Evolutionary conservation across 2,888 invertebrate genomes (phyloP).

Genomic region (Tachystola acroxantha): DNA sequence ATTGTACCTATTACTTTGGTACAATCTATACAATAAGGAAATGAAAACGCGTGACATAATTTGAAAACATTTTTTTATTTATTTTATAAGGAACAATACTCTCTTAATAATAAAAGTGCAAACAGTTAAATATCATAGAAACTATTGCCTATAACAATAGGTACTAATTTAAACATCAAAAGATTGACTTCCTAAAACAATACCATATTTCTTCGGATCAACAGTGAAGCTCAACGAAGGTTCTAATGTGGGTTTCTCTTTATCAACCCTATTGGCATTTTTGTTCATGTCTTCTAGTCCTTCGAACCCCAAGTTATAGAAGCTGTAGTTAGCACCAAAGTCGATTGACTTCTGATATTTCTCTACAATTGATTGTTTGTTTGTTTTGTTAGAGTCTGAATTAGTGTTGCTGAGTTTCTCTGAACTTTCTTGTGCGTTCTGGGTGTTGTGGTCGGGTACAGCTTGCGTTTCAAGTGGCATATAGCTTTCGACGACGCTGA

Average conservation of each 20-base stretch:
- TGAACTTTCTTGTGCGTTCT: conserved; percentile 2
- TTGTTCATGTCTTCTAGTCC: conserved; percentile 15
- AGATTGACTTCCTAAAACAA: conserved; percentile 23
- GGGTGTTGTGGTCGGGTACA: conserved; percentile 9
- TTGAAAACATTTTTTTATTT: too few relatives aligned
- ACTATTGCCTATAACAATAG: too few relatives aligned
- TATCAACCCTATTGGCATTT: conserved; percentile 6
- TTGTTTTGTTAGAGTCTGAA: conserved; percentile 1
- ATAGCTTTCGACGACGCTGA: conserved; percentile 28
- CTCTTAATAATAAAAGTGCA: background rate
- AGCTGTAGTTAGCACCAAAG: conserved; percentile 18
- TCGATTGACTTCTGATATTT: background rate
- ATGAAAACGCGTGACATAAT: too few relatives aligned
- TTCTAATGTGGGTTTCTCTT: conserved; percentile 29
- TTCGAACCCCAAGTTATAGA: conserved; percentile 31
- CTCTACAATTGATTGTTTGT: conserved; percentile 1
- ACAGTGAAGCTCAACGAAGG: conserved; percentile 37
- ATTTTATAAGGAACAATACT: background rate
- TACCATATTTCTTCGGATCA: conserved; percentile 24
- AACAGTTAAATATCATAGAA: background rate
- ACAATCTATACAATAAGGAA: too few relatives aligned
- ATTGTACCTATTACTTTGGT: too few relatives aligned
- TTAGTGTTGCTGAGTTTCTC: conserved; percentile 3
- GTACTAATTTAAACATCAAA: conserved; percentile 18
- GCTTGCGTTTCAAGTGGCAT: conserved; percentile 19